These are phyloP conservation scores for Semaprochilodus insignis DNA, from an alignment of 2,797 vertebrate genomes.

Conservation along the genomic window DNA sequence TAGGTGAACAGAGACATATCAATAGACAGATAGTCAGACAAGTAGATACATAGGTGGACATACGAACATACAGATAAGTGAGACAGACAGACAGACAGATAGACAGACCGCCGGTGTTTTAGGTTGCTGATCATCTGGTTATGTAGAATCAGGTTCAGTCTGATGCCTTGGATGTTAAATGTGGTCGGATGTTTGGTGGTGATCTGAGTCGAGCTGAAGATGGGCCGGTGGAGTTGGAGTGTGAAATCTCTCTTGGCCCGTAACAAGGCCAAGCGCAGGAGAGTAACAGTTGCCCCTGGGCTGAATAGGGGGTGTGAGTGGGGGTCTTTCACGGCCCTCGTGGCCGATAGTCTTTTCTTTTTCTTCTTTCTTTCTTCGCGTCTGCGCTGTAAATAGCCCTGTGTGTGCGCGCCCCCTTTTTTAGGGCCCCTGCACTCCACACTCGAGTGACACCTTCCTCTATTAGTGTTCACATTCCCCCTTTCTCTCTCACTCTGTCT, in stretches of 20 bases:
- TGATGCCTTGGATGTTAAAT: too few relatives aligned
- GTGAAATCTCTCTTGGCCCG: not conserved
- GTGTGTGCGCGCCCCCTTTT: constrained; percentile 71
- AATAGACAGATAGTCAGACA: too few relatives aligned
- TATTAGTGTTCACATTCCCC: constrained; percentile 65
- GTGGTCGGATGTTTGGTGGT: not conserved
- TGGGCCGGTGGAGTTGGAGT: not conserved
- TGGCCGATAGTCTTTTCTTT: constrained; percentile 61
- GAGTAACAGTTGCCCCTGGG: constrained; percentile 52
- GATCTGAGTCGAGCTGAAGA: not conserved
- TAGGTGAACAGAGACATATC: too few relatives aligned
- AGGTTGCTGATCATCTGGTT: too few relatives aligned
- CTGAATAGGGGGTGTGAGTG: constrained; percentile 16
- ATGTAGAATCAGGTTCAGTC: too few relatives aligned
- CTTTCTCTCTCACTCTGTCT: constrained; percentile 41
- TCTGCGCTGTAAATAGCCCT: constrained; percentile 67
- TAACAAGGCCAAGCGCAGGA: constrained; percentile 8
- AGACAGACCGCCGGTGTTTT: too few relatives aligned
- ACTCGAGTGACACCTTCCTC: constrained; percentile 74
- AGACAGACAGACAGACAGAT: too few relatives aligned
- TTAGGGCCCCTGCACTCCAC: constrained; percentile 70
- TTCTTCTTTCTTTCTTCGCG: constrained; percentile 58
- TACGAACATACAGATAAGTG: too few relatives aligned
- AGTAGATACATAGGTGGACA: too few relatives aligned
- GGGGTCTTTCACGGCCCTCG: constrained; percentile 69